phyloP scores from a whole-genome alignment of 2,888 invertebrate genomes.

The Melinopterus prodromus region DNA sequence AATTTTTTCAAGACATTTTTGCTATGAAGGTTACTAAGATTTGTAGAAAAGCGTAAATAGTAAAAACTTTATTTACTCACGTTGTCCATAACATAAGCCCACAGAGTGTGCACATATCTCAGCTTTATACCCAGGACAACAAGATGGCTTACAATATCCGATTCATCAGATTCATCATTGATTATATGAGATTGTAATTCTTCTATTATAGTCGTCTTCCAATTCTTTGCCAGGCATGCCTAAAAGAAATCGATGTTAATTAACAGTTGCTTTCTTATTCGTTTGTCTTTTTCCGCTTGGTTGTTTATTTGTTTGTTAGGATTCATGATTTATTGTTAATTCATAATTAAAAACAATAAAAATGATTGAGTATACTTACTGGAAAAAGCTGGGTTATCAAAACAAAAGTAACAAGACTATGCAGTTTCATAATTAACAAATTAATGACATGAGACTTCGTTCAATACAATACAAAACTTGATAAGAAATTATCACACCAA shows the following conservation, averaged over 20 bases:
- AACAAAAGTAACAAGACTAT: not conserved
- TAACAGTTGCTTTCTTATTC: too few relatives aligned
- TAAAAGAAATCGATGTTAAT: not conserved
- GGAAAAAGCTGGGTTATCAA: not conserved
- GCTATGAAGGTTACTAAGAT: too few relatives aligned
- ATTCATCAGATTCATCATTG: not conserved
- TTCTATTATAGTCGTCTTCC: not conserved
- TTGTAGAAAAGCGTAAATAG: too few relatives aligned
- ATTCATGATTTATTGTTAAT: too few relatives aligned
- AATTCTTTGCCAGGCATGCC: not conserved
- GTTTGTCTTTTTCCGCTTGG: too few relatives aligned
- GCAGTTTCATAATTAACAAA: not conserved
- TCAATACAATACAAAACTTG: not conserved
- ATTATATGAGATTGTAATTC: not conserved
- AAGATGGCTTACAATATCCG: not conserved
- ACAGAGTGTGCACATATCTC: not conserved
- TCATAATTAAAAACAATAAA: too few relatives aligned
- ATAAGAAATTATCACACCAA: not conserved
- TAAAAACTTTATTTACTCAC: not conserved
- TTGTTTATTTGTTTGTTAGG: too few relatives aligned
- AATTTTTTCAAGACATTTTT: too few relatives aligned
- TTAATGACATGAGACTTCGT: not conserved
- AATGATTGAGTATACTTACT: not conserved
- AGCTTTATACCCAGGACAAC: not conserved
- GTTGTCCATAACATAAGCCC: not conserved